Evolutionary conservation across 2,797 vertebrate species (phyloP).

Genomic region (Bradypodion pumilum): DNA sequence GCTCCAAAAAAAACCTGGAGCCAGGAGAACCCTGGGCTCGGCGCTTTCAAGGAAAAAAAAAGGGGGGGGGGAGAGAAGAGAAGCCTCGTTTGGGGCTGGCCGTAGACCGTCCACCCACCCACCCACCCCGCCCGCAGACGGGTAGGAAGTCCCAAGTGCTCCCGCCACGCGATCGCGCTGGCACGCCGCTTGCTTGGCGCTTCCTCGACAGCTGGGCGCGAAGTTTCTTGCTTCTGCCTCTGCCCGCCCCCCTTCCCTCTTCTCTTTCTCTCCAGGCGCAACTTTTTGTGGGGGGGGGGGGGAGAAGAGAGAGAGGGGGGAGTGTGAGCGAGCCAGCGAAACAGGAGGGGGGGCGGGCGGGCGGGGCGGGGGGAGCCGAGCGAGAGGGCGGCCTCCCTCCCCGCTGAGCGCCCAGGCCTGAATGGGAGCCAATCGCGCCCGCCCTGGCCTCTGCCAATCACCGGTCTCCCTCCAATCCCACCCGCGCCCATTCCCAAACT

Average conservation of each 20-base stretch:
- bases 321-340: constrained; percentile 56
- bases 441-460: constrained; percentile 96
- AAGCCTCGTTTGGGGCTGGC: neutral
- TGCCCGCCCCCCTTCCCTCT: neutral
- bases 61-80: too few relatives aligned
- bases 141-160: neutral
- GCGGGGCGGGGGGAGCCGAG: constrained; percentile 76
- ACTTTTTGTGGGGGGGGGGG: constrained; percentile 64
- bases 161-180: neutral
- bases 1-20: too few relatives aligned
- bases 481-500: constrained; percentile 92
- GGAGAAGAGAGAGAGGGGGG: constrained; percentile 61
- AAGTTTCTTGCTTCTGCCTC: constrained; percentile 46
- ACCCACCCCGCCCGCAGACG: neutral
- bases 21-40: too few relatives aligned
- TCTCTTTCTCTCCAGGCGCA: constrained; percentile 49
- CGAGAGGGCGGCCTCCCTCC: constrained; percentile 91
- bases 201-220: neutral
- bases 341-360: constrained; percentile 53
- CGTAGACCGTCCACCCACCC: neutral
- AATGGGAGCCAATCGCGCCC: constrained; percentile 96
- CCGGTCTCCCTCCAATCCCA: constrained; percentile 94
- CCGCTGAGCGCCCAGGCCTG: constrained; percentile 91
- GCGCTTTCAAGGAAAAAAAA: too few relatives aligned
- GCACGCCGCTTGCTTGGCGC: neutral